Percentiles rank a stretch among this genome's conserved stretches.
Evolutionary conservation across 2,797 vertebrate species (phyloP).

Genomic region (Sarcophilus harrisii): DNA sequence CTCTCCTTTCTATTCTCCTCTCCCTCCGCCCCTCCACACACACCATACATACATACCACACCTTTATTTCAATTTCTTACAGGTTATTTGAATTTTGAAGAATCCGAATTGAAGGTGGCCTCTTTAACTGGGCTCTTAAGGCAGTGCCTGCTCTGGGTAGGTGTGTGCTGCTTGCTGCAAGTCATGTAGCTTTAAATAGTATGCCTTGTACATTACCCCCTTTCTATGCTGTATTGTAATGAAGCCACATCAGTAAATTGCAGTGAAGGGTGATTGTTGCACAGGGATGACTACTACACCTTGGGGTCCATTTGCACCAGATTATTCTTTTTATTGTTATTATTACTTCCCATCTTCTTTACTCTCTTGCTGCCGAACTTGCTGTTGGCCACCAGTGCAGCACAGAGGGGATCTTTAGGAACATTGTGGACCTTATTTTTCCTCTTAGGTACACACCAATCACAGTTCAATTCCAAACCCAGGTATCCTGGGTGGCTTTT

Average conservation of each 20-base stretch:
- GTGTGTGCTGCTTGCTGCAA: conserved; percentile 47
- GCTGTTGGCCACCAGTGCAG: conserved; percentile 81
- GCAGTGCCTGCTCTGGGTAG: conserved; percentile 65
- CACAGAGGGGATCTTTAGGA: conserved; percentile 78
- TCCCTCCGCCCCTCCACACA: too few relatives aligned
- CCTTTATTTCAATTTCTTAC: background rate
- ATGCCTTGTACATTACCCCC: conserved; percentile 77
- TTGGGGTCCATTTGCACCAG: conserved; percentile 87
- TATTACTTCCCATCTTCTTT: conserved; percentile 86
- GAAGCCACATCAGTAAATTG: conserved; percentile 88
- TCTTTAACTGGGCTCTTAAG: conserved; percentile 60
- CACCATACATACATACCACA: too few relatives aligned
- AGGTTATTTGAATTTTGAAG: conserved; percentile 65
- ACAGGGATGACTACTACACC: conserved; percentile 86
- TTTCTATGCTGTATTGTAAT: conserved; percentile 84
- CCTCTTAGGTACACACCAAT: conserved; percentile 74
- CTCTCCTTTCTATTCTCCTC: background rate
- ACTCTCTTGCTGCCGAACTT: conserved; percentile 83
- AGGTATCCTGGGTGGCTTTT: conserved; percentile 72
- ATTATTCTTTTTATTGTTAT: conserved; percentile 88
- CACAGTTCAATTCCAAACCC: conserved; percentile 73
- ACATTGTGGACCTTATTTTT: conserved; percentile 77
- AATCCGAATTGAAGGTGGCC: conserved; percentile 68
- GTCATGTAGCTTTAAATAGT: conserved; percentile 80
- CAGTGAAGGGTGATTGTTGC: conserved; percentile 87